Base-by-base conservation (phyloP, 2,888 invertebrate genomes). In the Drosophila multiciliata region DNA sequence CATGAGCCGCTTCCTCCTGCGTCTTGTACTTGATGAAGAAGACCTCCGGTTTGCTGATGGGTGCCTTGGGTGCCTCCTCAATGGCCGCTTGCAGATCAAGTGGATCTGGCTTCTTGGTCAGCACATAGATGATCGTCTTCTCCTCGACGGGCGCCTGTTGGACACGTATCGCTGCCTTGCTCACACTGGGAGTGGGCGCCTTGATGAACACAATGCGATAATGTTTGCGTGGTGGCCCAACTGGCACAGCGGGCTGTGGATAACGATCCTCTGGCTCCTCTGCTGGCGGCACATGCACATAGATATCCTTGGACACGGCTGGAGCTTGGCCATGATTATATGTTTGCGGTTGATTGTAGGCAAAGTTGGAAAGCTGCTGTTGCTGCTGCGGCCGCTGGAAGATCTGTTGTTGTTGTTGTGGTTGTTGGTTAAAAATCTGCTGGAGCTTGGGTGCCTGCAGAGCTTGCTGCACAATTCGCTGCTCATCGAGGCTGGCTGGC, bases 21-120 rank as follows among this genome's bases (percentile, higher is more conserved):
- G 92, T 93, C 66, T 93, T 93, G 83, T 93, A 93, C 73, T 93
- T 93, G 71, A 93, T 93, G 66, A 93, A 93, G 82, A 92, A 93
- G 32, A 93, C 93, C 82, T 93, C 93, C 38, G 93, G 93, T 75
- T 93, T 93, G 77, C 90, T 91, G 42, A 92, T 92, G 58, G 83
- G 89, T 29, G 29, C 29, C 59, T 89, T 89, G 23, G 92, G 91
- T 11, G 91, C 83, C 40, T 91, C 86, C 71, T 92, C 91, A 11
- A 92, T 67, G 35, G 90, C 87, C 0, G 92, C 69, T 59, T 92
- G 87, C 72, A 93, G 80, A 29, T 92, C 91, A 11, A 92, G 53
- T 0, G 91, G 90, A 69, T 93, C 92, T 1, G 91, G 87, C 66
- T 93, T 93, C 71, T 92, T 93, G 55, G 91, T 91, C 60, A 93